Conservation (phyloP, 2,888 invertebrate genomes). For the Cenopis cana region DNA sequence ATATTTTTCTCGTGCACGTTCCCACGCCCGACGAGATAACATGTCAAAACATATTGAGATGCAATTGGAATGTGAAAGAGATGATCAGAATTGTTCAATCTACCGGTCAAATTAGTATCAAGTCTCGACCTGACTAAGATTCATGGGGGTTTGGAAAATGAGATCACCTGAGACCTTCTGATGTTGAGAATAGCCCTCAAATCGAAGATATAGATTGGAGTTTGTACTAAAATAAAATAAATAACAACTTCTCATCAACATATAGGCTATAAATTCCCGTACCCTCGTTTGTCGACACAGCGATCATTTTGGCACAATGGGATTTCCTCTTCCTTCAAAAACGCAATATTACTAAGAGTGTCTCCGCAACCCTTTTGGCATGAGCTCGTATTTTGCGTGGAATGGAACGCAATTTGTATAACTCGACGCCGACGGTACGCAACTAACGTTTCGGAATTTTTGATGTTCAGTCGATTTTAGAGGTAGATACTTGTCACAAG, state of each 20-base stretch:
- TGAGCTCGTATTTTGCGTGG: constrained; percentile 70
- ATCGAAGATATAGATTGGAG: too few species aligned
- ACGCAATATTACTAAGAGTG: constrained; percentile 65
- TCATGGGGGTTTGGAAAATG: too few species aligned
- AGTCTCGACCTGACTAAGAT: too few species aligned
- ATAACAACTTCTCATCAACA: neutral
- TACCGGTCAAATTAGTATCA: too few species aligned
- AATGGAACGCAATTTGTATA: constrained; percentile 71
- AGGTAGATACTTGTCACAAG: neutral
- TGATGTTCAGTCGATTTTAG: neutral
- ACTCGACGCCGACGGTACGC: constrained; percentile 29
- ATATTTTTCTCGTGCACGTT: neutral
- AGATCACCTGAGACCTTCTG: too few species aligned
- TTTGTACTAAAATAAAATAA: neutral
- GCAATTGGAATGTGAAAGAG: neutral
- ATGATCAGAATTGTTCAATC: too few species aligned
- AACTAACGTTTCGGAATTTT: neutral
- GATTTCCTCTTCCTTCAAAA: constrained; percentile 58
- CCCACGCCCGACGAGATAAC: neutral
- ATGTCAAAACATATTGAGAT: neutral
- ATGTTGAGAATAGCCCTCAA: too few species aligned
- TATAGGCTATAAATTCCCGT: constrained; percentile 4
- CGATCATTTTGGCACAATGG: constrained; percentile 58
- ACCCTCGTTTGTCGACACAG: constrained; percentile 59
- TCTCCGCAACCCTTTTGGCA: constrained; percentile 62